phyloP scores from a whole-genome alignment of 2,888 invertebrate genomes.

The Trachelus stipa region DNA sequence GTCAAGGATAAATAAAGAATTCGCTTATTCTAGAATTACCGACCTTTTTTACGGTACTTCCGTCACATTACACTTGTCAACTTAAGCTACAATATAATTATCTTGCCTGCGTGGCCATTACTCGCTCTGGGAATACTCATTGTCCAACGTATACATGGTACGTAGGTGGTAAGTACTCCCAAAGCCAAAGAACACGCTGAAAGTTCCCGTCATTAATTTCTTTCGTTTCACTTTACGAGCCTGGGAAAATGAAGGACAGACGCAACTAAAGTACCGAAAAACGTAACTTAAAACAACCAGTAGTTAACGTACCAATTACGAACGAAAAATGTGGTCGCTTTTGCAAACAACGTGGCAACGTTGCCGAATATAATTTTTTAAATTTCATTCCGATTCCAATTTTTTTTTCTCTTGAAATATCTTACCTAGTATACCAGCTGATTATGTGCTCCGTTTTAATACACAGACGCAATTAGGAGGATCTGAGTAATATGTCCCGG shows the following conservation, averaged over 20 bases:
- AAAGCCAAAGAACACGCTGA: not conserved
- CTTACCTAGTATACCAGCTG: not conserved
- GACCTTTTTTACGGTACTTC: not conserved
- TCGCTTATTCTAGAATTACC: not conserved
- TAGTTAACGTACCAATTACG: not conserved
- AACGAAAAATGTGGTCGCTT: not conserved
- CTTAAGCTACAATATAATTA: not conserved
- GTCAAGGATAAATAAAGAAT: not conserved
- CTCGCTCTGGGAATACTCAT: not conserved
- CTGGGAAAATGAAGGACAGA: not conserved
- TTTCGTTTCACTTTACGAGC: not conserved
- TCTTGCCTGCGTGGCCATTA: not conserved
- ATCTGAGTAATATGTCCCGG: constrained; percentile 32
- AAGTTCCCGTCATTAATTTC: not conserved
- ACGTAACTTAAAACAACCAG: not conserved
- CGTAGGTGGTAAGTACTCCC: not conserved
- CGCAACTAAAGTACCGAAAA: not conserved
- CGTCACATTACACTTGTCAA: not conserved
- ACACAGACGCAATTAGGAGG: constrained; percentile 36
- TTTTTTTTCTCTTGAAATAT: not conserved
- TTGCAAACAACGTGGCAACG: not conserved
- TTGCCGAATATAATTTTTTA: not conserved
- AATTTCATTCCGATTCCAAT: not conserved
- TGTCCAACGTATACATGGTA: not conserved
- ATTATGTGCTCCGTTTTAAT: constrained; percentile 13